phyloP scores from a whole-genome alignment of 1,140 invertebrate species.

The Apis cerana region DNA sequence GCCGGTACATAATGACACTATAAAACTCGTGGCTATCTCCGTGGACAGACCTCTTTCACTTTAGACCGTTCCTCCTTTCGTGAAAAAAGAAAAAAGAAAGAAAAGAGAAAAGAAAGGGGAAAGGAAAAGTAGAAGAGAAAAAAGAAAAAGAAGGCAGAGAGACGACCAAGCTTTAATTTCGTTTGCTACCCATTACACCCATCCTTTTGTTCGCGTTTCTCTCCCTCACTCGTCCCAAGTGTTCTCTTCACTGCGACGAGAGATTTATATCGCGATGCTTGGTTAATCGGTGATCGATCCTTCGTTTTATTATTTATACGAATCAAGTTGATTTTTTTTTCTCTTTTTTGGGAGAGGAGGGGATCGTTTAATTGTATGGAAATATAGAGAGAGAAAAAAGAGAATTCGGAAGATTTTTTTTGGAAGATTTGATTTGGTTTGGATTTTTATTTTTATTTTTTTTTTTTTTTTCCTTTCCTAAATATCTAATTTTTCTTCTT shows the following conservation, averaged over 20 bases:
- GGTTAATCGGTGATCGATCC: conserved; percentile 2
- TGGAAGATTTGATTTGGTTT: too few relatives aligned
- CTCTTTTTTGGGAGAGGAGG: too few relatives aligned
- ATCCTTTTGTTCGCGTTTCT: conserved; percentile 19
- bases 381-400: too few relatives aligned
- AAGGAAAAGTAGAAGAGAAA: not conserved
- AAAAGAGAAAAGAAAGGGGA: not conserved
- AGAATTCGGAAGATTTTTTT: too few relatives aligned
- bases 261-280: conserved; percentile 38
- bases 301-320: too few relatives aligned
- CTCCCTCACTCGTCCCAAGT: not conserved
- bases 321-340: too few relatives aligned
- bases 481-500: too few relatives aligned
- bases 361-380: too few relatives aligned
- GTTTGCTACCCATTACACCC: conserved; percentile 40
- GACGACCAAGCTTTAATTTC: conserved; percentile 41
- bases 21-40: conserved; percentile 46
- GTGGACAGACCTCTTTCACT: conserved; percentile 36
- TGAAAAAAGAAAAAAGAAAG: not conserved
- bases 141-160: conserved; percentile 1
- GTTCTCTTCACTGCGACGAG: not conserved
- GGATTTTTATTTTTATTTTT: too few relatives aligned
- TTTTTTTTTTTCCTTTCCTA: too few relatives aligned
- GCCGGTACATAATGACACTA: conserved; percentile 61
- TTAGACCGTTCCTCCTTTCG: not conserved